Conservation (phyloP, 2,888 invertebrate genomes). For the Desoria tigrina region DNA sequence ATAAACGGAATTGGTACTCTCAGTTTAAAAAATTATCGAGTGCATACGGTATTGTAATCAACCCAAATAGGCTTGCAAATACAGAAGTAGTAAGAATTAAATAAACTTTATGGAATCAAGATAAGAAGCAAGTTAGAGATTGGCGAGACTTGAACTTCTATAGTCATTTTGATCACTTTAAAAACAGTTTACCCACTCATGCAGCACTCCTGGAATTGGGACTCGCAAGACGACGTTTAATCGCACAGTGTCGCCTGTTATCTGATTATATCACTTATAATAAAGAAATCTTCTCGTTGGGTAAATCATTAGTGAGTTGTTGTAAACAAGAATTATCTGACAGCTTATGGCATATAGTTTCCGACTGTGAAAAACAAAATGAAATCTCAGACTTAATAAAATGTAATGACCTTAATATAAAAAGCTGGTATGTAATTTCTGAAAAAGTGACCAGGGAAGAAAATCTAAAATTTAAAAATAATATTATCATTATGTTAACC, state of each 20-base stretch:
- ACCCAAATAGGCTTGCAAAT: too few relatives aligned
- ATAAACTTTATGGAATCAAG: too few relatives aligned
- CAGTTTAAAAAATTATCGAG: too few relatives aligned
- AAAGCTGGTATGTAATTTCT: too few relatives aligned
- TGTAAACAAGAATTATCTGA: neutral
- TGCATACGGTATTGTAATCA: too few relatives aligned
- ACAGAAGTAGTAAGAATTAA: too few relatives aligned
- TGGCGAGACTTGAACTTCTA: neutral
- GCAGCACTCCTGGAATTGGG: neutral
- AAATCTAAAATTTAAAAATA: too few relatives aligned
- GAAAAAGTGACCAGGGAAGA: too few relatives aligned
- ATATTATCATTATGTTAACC: too few relatives aligned
- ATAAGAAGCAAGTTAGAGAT: too few relatives aligned
- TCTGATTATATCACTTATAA: conserved; percentile 1
- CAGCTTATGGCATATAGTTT: neutral
- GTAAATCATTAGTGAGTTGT: neutral
- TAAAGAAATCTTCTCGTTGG: neutral
- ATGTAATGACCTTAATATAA: neutral
- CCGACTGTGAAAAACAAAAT: neutral
- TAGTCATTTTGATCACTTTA: neutral
- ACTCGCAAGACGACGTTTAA: neutral
- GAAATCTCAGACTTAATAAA: neutral
- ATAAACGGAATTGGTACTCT: too few relatives aligned
- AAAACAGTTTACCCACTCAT: neutral
- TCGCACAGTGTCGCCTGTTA: neutral